Evolutionary conservation across 2,113 vertebrate genomes (phyloP), one percentile per base, ranked within the genome.

Genomic region (Buteo buteo): DNA sequence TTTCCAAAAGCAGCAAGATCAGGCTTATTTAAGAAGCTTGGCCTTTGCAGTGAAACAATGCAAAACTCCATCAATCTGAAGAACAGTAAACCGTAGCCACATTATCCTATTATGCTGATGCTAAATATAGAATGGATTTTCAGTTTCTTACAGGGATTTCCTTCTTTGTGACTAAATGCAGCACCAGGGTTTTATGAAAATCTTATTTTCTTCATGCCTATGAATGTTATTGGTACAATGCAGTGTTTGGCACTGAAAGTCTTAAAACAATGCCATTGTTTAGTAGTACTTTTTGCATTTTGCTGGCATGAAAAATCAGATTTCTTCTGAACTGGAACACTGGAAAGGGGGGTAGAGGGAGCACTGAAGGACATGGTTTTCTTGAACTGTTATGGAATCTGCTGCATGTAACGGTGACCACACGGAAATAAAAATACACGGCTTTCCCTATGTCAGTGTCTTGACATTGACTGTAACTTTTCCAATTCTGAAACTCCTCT

Each of bases 111-210:
- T 96, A 95, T 29, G n/a, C 14, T 88, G 84, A 40, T 87, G 65
- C 95, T 97, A 97, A 96, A 95, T 93, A 94, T 95, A 93, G 94
- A 80, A 78, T 44, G 67, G 84, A 86, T 96, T 93, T 96, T 73
- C 90, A 66, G 13, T 85, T 95, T 77, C 62, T 90, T 95, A 71
- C 47, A 55, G 47, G 91, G 84, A 70, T 95, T 93, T 95, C 84
- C 38, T 93, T 78, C 78, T 90, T 84, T 91, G 73, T 90, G 71
- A 73, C 71, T 95, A 91, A 94, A 93, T 83, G 13, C 79, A 88
- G 45, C 29, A 70, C 26, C n/a, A 62, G n/a, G 62, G 45, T 16
- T 91, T 83, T 94, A 82, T 0, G 25, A 87, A 95, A 91, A 95
- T 87, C 70, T 84, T 58, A 50, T 90, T 95, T 91, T 85, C 84